These are phyloP conservation scores for Pomacea canaliculata DNA, from an alignment of 2,888 invertebrate genomes.

Conservation along the genomic window DNA sequence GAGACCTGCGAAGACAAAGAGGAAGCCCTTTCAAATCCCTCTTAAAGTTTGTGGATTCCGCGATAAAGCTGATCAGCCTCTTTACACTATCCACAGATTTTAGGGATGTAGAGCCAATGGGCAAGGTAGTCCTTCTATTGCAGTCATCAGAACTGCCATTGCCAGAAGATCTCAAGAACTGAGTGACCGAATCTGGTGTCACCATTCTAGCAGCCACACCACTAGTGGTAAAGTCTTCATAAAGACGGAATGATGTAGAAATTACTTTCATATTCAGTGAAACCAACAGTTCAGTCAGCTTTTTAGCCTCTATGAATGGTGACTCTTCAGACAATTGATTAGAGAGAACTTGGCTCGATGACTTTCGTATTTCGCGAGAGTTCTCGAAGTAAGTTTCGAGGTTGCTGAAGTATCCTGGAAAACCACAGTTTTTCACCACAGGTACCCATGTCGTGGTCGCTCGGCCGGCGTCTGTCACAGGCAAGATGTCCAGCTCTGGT, in stretches of 20 bases:
- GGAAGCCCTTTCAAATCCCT: not conserved
- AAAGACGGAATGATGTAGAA: slow-evolving; percentile 15
- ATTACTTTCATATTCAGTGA: slow-evolving; percentile 26
- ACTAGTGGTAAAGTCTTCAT: slow-evolving; percentile 10
- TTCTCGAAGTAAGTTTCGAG: not conserved
- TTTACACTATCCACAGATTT: not conserved
- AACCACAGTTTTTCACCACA: not conserved
- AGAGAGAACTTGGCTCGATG: no score
- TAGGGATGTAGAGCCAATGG: not conserved
- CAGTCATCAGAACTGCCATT: slow-evolving; percentile 9
- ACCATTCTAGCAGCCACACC: slow-evolving; percentile 14
- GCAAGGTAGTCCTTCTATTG: slow-evolving; percentile 22
- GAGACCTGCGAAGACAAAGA: slow-evolving; percentile 6
- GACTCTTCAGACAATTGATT: no score
- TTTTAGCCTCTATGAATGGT: not conserved
- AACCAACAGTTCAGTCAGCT: slow-evolving; percentile 11
- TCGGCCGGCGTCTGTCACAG: slow-evolving; percentile 1
- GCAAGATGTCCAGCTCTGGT: slow-evolving; percentile 7
- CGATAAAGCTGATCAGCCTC: not conserved
- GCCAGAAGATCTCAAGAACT: slow-evolving; percentile 22
- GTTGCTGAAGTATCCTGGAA: slow-evolving; percentile 11
- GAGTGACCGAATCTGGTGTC: slow-evolving; percentile 20
- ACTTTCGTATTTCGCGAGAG: no score
- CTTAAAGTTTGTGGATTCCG: not conserved
- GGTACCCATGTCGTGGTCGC: not conserved